Conservation (phyloP, 2,888 invertebrate species). For the Agonopterix subpropinquella region DNA sequence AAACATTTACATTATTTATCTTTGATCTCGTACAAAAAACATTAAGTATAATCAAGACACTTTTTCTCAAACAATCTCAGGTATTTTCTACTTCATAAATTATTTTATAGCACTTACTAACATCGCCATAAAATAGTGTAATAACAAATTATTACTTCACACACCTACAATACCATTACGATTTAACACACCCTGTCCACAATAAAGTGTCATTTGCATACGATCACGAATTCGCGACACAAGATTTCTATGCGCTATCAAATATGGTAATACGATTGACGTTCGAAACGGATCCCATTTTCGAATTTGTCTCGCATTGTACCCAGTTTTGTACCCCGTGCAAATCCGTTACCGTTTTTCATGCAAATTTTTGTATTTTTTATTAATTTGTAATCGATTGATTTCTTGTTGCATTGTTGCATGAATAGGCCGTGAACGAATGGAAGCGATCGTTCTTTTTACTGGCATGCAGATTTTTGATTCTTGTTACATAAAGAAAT, state of each 20-base stretch:
- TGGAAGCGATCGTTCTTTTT: slow-evolving; percentile 13
- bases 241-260: slow-evolving; percentile 1
- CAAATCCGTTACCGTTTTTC: slow-evolving; percentile 62
- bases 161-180: slow-evolving; percentile 1
- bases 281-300: slow-evolving; percentile 51
- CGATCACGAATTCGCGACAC: slow-evolving; percentile 1
- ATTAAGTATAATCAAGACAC: no score
- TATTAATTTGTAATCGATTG: slow-evolving; percentile 37
- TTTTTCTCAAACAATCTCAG: no score
- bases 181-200: slow-evolving; percentile 1
- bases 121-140: not conserved
- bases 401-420: slow-evolving; percentile 24
- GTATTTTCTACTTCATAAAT: no score
- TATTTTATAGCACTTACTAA: not conserved
- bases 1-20: no score
- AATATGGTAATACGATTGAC: slow-evolving; percentile 59
- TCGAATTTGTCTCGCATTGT: slow-evolving; percentile 61
- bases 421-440: slow-evolving; percentile 14
- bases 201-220: slow-evolving; percentile 5
- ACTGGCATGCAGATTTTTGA: not conserved
- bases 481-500: not conserved
- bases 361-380: slow-evolving; percentile 49
- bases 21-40: no score
- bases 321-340: slow-evolving; percentile 38
- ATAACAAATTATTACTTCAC: not conserved